Conservation (phyloP, 2,113 vertebrate species). For the Nannospalax galili region DNA sequence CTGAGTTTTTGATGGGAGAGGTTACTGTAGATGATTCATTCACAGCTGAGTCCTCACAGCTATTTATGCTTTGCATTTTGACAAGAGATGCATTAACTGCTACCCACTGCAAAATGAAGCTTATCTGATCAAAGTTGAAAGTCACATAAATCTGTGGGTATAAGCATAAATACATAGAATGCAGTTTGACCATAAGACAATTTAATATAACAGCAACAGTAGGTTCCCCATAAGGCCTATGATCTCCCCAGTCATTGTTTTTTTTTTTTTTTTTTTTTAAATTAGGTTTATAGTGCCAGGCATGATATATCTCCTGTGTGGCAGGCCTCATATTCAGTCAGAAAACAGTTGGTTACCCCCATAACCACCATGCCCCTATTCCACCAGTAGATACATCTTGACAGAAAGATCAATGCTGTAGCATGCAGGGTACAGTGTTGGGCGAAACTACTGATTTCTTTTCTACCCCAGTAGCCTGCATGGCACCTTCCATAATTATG, state of each 20-base stretch:
- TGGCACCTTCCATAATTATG: background rate
- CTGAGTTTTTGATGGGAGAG: too few relatives aligned
- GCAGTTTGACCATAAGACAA: background rate
- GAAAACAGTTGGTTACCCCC: background rate
- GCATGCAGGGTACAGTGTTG: background rate
- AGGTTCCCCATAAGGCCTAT: background rate
- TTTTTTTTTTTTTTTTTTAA: background rate
- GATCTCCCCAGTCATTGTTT: too few relatives aligned
- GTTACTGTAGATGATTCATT: too few relatives aligned
- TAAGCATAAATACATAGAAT: background rate
- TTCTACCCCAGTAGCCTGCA: background rate
- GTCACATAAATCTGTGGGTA: background rate
- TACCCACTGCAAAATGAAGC: background rate
- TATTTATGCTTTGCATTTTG: background rate
- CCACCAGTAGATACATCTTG: background rate
- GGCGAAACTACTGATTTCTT: background rate
- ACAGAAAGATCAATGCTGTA: background rate
- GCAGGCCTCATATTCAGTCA: background rate
- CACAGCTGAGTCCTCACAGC: too few relatives aligned
- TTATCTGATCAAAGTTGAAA: background rate
- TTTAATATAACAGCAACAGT: background rate
- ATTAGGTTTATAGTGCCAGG: background rate
- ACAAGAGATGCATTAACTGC: background rate
- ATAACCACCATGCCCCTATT: background rate
- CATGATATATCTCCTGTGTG: background rate